These are phyloP conservation scores for Leuctra nigra DNA, from an alignment of 2,888 invertebrate species.

Conservation along the genomic window DNA sequence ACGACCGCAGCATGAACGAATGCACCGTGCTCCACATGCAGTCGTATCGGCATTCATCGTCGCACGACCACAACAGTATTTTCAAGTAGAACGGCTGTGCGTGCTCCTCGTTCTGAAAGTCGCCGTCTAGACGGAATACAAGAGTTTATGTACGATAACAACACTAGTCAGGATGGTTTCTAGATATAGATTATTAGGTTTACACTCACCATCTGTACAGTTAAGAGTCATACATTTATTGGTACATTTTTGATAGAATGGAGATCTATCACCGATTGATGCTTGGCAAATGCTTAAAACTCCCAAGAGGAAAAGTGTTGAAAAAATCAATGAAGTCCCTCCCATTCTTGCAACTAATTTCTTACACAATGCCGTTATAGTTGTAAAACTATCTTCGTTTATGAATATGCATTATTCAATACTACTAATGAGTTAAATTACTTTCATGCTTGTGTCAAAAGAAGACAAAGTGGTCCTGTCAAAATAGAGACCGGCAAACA, in stretches of 20 bases:
- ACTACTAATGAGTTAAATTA: no score
- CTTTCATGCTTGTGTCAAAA: no score
- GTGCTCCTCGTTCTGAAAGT: constrained; percentile 31
- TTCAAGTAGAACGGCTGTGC: constrained; percentile 34
- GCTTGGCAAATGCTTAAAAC: no score
- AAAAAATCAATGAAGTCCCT: no score
- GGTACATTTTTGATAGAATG: constrained; percentile 45
- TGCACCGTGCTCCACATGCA: constrained; percentile 93
- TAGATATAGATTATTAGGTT: neutral
- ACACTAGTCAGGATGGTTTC: neutral
- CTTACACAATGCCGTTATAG: no score
- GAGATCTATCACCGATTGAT: constrained; percentile 46
- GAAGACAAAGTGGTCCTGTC: no score
- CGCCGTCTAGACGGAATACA: constrained; percentile 20
- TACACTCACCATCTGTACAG: constrained; percentile 41
- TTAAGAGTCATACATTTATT: constrained; percentile 42
- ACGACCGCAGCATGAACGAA: constrained; percentile 60
- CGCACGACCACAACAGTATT: constrained; percentile 69
- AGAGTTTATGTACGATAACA: constrained; percentile 20
- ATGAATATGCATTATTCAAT: no score
- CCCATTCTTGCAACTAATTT: no score
- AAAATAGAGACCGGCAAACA: no score
- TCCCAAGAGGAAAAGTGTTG: no score
- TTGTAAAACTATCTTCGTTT: no score
- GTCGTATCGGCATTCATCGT: constrained; percentile 78